These are phyloP conservation scores for Magallana angulata DNA, from an alignment of 1,140 invertebrate genomes.

Conservation along the genomic window DNA sequence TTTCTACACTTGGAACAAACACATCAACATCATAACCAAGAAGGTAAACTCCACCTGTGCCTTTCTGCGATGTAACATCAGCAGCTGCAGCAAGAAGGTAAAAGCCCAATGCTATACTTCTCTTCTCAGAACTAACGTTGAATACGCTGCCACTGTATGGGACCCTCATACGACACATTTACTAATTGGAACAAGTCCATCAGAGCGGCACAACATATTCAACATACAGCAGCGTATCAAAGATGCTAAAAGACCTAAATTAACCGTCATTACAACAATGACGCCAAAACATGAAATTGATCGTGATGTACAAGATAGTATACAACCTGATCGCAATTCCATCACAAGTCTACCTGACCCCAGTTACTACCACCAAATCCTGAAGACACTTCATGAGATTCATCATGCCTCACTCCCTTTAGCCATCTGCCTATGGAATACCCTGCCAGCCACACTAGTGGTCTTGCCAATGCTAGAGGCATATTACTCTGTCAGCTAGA, in stretches of 20 bases:
- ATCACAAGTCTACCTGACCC: too few relatives aligned
- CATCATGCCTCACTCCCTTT: constrained; percentile 25
- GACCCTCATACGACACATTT: constrained; percentile 7
- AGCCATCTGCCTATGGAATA: not conserved
- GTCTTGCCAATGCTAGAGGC: not conserved
- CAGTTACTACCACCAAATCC: too few relatives aligned
- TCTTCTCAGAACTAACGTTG: constrained; percentile 36
- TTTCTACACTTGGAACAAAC: not conserved
- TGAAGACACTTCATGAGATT: not conserved
- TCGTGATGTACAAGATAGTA: too few relatives aligned
- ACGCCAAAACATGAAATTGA: not conserved
- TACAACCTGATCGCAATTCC: too few relatives aligned
- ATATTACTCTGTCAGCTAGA: not conserved
- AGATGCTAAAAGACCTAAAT: constrained; percentile 38
- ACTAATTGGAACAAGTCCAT: constrained; percentile 40
- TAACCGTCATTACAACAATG: not conserved
- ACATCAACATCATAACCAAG: constrained; percentile 41
- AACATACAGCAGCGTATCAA: constrained; percentile 21
- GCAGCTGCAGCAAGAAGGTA: not conserved
- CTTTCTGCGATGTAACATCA: constrained; percentile 40
- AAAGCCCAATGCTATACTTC: constrained; percentile 45
- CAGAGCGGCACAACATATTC: not conserved
- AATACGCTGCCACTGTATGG: constrained; percentile 52
- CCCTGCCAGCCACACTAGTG: not conserved
- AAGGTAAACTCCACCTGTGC: constrained; percentile 26